Conservation (phyloP, 2,113 vertebrate species). For the Aphyosemion australe region DNA sequence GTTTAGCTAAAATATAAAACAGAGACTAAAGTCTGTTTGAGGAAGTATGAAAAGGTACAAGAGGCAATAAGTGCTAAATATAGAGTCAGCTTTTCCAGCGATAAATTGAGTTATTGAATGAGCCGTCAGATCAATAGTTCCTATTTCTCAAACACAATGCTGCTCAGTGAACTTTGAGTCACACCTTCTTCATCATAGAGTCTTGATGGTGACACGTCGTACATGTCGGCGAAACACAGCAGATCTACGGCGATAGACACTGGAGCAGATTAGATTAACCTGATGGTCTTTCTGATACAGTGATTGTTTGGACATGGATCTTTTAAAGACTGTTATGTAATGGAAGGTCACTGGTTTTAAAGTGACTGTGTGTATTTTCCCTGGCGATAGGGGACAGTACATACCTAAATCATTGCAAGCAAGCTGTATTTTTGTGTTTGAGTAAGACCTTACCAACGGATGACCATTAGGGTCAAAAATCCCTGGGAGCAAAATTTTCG, state of each 20-base stretch:
- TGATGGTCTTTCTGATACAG: neutral
- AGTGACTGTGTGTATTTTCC: too few relatives aligned
- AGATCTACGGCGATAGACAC: conserved; percentile 51
- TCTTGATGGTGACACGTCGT: neutral
- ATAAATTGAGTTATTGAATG: conserved; percentile 38
- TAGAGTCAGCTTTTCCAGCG: neutral
- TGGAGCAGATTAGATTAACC: conserved; percentile 40
- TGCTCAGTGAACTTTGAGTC: conserved; percentile 49
- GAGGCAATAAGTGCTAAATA: conserved; percentile 26
- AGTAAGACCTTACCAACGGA: too few relatives aligned
- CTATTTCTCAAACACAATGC: conserved; percentile 26
- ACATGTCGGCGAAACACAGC: conserved; percentile 26
- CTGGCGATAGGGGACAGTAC: too few relatives aligned
- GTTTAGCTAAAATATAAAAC: neutral
- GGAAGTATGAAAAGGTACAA: neutral
- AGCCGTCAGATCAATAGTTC: conserved; percentile 49
- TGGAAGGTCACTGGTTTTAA: neutral
- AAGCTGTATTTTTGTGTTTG: too few relatives aligned
- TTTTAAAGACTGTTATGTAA: neutral
- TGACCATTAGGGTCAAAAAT: too few relatives aligned
- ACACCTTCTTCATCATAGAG: neutral
- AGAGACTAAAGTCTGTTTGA: neutral
- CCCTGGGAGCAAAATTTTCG: too few relatives aligned
- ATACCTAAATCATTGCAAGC: too few relatives aligned
- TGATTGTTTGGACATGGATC: conserved; percentile 6